Evolutionary conservation across 2,797 vertebrate species (phyloP).

Genomic region (Micromesistius poutassou): DNA sequence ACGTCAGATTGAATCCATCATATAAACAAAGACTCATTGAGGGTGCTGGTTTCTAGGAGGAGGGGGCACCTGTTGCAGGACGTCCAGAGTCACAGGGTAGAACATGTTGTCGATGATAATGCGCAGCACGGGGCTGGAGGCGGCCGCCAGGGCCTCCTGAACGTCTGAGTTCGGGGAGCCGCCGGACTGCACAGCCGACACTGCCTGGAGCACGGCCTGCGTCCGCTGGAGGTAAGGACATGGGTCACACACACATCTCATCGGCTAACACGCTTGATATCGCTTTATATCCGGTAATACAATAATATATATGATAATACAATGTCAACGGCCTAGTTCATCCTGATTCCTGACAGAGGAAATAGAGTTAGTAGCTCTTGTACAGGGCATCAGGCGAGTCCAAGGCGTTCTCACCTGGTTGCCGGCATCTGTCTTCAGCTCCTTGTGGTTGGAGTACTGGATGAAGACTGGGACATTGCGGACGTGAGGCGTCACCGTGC

Average conservation of each 20-base stretch:
- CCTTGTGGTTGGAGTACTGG: slow-evolving; percentile 98
- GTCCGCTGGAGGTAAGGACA: slow-evolving; percentile 72
- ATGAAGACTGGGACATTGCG: slow-evolving; percentile 93
- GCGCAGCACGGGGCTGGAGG: slow-evolving; percentile 91
- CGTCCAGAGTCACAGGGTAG: slow-evolving; percentile 96
- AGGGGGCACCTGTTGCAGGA: slow-evolving; percentile 87
- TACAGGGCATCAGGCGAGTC: background rate
- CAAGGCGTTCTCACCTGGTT: slow-evolving; percentile 82
- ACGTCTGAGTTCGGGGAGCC: slow-evolving; percentile 86
- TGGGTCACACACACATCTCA: too few relatives aligned
- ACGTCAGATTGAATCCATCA: background rate
- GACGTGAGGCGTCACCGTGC: slow-evolving; percentile 88
- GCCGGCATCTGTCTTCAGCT: slow-evolving; percentile 91
- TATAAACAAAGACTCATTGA: background rate
- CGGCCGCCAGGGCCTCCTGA: slow-evolving; percentile 84
- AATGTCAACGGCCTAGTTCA: too few relatives aligned
- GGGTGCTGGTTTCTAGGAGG: background rate
- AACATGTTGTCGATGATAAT: slow-evolving; percentile 99
- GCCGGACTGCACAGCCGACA: slow-evolving; percentile 86
- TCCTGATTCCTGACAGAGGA: too few relatives aligned
- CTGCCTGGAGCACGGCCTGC: slow-evolving; percentile 88
- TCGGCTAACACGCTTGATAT: too few relatives aligned
- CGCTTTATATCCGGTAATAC: too few relatives aligned
- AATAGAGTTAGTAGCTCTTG: background rate
- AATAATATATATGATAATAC: too few relatives aligned